phyloP scores from a whole-genome alignment of 2,113 vertebrate genomes.

The Oryzias melastigma region DNA sequence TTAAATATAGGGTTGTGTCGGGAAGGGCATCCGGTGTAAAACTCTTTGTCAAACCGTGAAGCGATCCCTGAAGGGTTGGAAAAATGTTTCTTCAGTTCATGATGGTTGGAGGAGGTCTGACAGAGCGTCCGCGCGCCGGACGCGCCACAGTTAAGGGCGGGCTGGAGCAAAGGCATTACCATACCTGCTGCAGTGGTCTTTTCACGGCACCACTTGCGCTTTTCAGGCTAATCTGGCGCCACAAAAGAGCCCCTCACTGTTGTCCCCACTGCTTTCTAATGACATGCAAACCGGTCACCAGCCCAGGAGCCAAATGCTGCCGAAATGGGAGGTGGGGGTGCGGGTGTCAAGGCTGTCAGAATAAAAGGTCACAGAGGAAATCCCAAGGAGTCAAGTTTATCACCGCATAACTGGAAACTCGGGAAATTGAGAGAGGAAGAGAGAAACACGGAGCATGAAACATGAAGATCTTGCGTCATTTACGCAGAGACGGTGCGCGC shows the following conservation, averaged over 20 bases:
- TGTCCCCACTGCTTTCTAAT: conserved; percentile 61
- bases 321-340: conserved; percentile 13
- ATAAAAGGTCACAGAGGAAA: conserved; percentile 6
- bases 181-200: conserved; percentile 47
- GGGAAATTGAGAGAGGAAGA: background rate
- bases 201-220: conserved; percentile 55
- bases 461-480: too few species aligned
- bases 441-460: background rate
- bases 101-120: background rate
- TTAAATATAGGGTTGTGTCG: too few species aligned
- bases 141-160: conserved; percentile 4
- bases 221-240: conserved; percentile 58
- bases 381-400: conserved; percentile 9
- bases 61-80: too few species aligned
- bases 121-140: conserved; percentile 6
- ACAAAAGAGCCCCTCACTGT: conserved; percentile 61
- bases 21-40: too few species aligned
- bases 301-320: conserved; percentile 26
- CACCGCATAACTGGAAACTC: conserved; percentile 18
- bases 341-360: conserved; percentile 8
- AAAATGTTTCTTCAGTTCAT: too few species aligned
- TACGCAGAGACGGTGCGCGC: background rate
- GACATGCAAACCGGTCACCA: conserved; percentile 63
- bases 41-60: too few species aligned
- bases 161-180: conserved; percentile 33